Conservation (phyloP, 2,797 vertebrate species). For the Nothura maculosa region DNA sequence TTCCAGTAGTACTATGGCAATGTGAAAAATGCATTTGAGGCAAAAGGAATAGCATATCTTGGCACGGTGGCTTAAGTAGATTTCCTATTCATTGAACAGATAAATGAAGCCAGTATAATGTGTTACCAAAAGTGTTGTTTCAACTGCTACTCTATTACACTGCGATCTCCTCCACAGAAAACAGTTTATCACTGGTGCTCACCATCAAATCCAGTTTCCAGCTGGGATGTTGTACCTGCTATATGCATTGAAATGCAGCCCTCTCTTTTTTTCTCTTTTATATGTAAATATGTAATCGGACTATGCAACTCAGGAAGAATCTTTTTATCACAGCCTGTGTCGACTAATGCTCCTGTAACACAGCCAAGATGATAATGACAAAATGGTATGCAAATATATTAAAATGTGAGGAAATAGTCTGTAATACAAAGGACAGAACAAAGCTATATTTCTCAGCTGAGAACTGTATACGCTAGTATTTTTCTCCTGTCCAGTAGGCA, state of each 20-base stretch:
- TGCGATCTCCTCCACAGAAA: constrained; percentile 68
- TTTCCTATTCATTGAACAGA: constrained; percentile 84
- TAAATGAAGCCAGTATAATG: constrained; percentile 79
- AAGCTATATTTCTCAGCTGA: neutral
- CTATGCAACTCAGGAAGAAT: constrained; percentile 1
- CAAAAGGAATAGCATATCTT: constrained; percentile 74
- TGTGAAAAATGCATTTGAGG: constrained; percentile 76
- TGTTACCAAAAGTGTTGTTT: constrained; percentile 73
- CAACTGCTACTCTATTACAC: constrained; percentile 58
- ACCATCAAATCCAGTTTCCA: constrained; percentile 75
- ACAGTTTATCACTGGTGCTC: constrained; percentile 70
- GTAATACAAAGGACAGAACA: neutral
- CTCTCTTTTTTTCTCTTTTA: constrained; percentile 50
- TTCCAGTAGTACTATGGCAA: constrained; percentile 67
- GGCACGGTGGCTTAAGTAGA: constrained; percentile 75
- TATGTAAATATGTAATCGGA: constrained; percentile 59
- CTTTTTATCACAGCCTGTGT: constrained; percentile 36
- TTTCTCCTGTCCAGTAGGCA: neutral
- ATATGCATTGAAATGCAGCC: constrained; percentile 45
- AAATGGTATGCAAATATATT: constrained; percentile 21
- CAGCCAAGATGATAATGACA: neutral
- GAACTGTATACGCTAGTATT: neutral
- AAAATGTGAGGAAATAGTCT: neutral
- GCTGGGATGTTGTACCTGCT: constrained; percentile 51
- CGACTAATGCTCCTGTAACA: constrained; percentile 20